Evolutionary conservation across 2,888 invertebrate species (phyloP), one percentile per base, ranked within the genome.

Genomic region (Pachydiplax longipennis): DNA sequence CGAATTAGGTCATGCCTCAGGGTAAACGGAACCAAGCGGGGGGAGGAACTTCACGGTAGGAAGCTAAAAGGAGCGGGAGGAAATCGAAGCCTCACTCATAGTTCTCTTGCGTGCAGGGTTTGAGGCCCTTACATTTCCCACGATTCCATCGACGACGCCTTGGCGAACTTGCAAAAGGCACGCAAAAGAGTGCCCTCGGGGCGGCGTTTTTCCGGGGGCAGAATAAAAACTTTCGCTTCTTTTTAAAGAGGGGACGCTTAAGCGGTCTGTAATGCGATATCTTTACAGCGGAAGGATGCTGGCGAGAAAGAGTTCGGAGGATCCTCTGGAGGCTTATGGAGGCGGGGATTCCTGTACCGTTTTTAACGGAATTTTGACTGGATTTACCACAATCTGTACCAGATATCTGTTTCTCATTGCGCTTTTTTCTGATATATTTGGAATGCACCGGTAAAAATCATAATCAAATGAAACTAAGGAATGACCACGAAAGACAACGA

Each of bases 1-100:
- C 87, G 61, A 87, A 87, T 61, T 87, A n/a, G 87, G 87, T 87
- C 87, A 87, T 37, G 87, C 87, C 87, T 13, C 37, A 37, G 87
- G 87, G 58, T 61, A 37, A 83, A 83, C 10, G 40, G 83, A 58
- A 5, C 18, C 25, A 13, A 31, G 13, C 31, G 83, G 48, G 37
- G 37, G 31, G 8, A 8, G 37, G 61, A 61, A 22, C 53, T 83
- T 58, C 13, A 83, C 61, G 61, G 61, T 61, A 35, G 8, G 83
- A 83, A 25, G 82, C 44, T 44, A 48, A 82, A n/a, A 48, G 44
- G 81, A 48, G 15, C 13, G 83, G 31, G 35, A 48, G 48, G 82
- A 31, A 15, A 25, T 48, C 13, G 48, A 48, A 48, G 48, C 48
- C 44, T 48, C 2, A 13, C 18, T 31, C 25, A 15, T 31, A 10